Conservation (phyloP, 2,888 invertebrate genomes). For the Abrostola triplasia region DNA sequence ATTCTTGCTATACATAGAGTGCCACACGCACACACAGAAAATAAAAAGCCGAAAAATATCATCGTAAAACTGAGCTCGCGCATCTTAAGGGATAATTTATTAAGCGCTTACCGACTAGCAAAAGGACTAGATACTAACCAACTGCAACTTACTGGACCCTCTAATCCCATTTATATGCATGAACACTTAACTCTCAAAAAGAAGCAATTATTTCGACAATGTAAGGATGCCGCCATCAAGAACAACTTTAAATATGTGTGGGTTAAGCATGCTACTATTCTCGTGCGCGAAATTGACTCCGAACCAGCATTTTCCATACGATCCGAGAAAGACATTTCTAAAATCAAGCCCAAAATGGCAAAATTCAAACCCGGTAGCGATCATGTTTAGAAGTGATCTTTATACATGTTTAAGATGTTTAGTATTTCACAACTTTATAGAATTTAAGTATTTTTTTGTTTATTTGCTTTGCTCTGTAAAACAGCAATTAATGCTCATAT, state of each 20-base stretch:
- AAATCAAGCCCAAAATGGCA: not conserved
- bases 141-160: not conserved
- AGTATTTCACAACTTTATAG: not conserved
- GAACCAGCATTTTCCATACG: slow-evolving; percentile 1
- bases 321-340: not conserved
- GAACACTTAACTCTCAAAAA: slow-evolving; percentile 5
- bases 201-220: slow-evolving; percentile 4
- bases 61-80: not conserved
- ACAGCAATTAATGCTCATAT: not conserved
- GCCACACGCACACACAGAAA: too few relatives aligned
- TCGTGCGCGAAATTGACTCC: not conserved
- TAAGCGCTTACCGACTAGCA: not conserved
- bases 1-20: too few relatives aligned
- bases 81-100: not conserved
- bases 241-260: not conserved
- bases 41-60: slow-evolving; percentile 1
- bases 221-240: not conserved
- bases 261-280: slow-evolving; percentile 4
- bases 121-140: not conserved
- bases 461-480: not conserved
- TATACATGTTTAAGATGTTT: not conserved
- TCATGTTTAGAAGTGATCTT: not conserved
- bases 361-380: not conserved
- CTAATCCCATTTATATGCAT: not conserved
- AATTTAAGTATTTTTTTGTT: not conserved